These are phyloP conservation scores for Unio pictorum DNA, from an alignment of 2,888 invertebrate species.

Conservation along the genomic window DNA sequence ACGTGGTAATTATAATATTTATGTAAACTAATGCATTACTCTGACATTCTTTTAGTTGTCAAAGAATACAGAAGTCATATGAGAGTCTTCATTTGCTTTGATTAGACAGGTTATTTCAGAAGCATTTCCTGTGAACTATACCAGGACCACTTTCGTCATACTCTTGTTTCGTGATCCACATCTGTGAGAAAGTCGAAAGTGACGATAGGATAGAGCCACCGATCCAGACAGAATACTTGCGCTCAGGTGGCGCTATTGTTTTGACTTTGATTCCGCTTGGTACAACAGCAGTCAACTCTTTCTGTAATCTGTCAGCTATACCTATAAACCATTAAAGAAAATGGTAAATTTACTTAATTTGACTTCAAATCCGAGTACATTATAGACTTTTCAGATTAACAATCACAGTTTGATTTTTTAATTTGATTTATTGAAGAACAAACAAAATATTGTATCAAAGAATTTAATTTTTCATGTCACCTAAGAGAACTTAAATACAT, in stretches of 20 bases:
- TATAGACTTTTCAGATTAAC: too few species aligned
- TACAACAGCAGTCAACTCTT: constrained; percentile 8
- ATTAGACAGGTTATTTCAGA: constrained; percentile 4
- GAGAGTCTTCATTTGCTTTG: too few species aligned
- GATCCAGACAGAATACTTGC: constrained; percentile 20
- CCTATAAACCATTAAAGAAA: constrained; percentile 6
- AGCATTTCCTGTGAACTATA: constrained; percentile 16
- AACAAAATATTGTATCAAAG: too few species aligned
- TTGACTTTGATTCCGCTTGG: constrained; percentile 9
- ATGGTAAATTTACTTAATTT: too few species aligned
- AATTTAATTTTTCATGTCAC: too few species aligned
- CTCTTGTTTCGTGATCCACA: constrained; percentile 19
- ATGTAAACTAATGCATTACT: too few species aligned
- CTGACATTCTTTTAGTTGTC: too few species aligned
- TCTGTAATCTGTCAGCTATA: constrained; percentile 11
- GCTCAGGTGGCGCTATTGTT: constrained; percentile 12
- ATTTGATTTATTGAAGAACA: too few species aligned
- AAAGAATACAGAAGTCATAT: not conserved
- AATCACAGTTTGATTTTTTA: too few species aligned
- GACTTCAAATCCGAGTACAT: too few species aligned
- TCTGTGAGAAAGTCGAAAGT: constrained; percentile 17
- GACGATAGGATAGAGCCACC: constrained; percentile 21
- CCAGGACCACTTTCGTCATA: constrained; percentile 12
- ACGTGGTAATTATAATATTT: not conserved
- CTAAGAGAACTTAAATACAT: too few species aligned